Conservation (phyloP, 2,888 invertebrate species). For the Dastarcus helophoroides region DNA sequence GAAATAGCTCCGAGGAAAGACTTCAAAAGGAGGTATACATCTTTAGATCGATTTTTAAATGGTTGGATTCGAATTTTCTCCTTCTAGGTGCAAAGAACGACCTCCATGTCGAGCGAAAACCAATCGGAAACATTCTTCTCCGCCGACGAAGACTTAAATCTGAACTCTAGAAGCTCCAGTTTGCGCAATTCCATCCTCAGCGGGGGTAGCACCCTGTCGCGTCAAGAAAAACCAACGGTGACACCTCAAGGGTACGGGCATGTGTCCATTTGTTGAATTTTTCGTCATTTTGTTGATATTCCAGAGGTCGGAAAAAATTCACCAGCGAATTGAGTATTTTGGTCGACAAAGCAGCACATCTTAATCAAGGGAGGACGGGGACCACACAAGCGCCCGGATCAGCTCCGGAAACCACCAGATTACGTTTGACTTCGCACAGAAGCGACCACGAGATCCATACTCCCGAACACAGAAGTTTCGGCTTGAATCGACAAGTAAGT, state of each 20-base stretch:
- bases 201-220: slow-evolving; percentile 26
- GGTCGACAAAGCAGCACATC: slow-evolving; percentile 32
- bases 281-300: slow-evolving; percentile 10
- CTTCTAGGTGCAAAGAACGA: slow-evolving; percentile 59
- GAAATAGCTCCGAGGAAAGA: slow-evolving; percentile 47
- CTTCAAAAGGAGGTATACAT: slow-evolving; percentile 44
- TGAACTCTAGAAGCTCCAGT: slow-evolving; percentile 56
- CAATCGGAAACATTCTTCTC: slow-evolving; percentile 89
- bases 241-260: slow-evolving; percentile 5
- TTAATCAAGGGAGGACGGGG: slow-evolving; percentile 29
- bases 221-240: slow-evolving; percentile 29
- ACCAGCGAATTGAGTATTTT: slow-evolving; percentile 47
- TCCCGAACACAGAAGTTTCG: slow-evolving; percentile 43
- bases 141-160: slow-evolving; percentile 75
- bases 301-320: slow-evolving; percentile 39
- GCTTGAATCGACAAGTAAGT: slow-evolving; percentile 18
- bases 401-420: slow-evolving; percentile 26
- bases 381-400: slow-evolving; percentile 26
- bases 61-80: slow-evolving; percentile 2
- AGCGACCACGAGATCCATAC: slow-evolving; percentile 54
- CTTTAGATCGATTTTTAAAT: too few relatives aligned
- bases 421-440: slow-evolving; percentile 42
- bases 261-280: slow-evolving; percentile 1
- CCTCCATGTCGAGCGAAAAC: slow-evolving; percentile 81
- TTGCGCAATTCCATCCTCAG: slow-evolving; percentile 55